These are phyloP conservation scores for Toxotes jaculatrix DNA, from an alignment of 2,113 vertebrate species.

Conservation along the genomic window DNA sequence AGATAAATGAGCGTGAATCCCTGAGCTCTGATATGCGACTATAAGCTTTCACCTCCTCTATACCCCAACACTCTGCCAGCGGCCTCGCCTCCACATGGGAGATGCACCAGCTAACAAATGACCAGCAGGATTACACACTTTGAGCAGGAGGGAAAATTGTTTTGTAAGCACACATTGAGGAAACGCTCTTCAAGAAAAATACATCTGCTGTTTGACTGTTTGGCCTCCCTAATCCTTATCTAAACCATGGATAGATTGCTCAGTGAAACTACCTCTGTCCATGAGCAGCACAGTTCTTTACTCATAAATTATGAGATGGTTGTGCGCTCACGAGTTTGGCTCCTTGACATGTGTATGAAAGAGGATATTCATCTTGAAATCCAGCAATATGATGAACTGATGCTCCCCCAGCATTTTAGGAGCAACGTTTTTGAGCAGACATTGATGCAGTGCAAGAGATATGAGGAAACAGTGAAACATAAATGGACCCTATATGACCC, in stretches of 20 bases:
- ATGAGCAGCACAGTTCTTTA: constrained; percentile 47
- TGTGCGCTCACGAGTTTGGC: constrained; percentile 43
- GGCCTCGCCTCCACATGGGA: constrained; percentile 73
- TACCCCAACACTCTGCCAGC: constrained; percentile 63
- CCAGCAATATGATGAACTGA: constrained; percentile 64
- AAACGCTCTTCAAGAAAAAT: constrained; percentile 60
- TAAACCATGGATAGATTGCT: constrained; percentile 53
- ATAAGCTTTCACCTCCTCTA: constrained; percentile 77
- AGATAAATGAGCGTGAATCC: constrained; percentile 84
- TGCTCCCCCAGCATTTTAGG: constrained; percentile 66
- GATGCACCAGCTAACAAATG: constrained; percentile 78
- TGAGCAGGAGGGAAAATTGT: constrained; percentile 68
- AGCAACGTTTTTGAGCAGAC: constrained; percentile 61
- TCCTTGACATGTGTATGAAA: constrained; percentile 58
- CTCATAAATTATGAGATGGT: constrained; percentile 53
- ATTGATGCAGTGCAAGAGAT: constrained; percentile 64
- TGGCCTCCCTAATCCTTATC: constrained; percentile 74
- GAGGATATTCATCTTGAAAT: constrained; percentile 75
- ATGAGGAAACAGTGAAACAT: constrained; percentile 61
- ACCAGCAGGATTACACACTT: constrained; percentile 77
- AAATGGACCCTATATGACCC: constrained; percentile 56
- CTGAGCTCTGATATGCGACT: constrained; percentile 78
- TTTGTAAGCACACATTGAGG: constrained; percentile 66
- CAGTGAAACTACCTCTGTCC: constrained; percentile 42
- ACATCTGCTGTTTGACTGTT: constrained; percentile 60